Percentiles rank a stretch among this genome's conserved stretches.
Evolutionary conservation across 2,888 invertebrate genomes (phyloP).

Genomic region (Drosophila paranaensis): DNA sequence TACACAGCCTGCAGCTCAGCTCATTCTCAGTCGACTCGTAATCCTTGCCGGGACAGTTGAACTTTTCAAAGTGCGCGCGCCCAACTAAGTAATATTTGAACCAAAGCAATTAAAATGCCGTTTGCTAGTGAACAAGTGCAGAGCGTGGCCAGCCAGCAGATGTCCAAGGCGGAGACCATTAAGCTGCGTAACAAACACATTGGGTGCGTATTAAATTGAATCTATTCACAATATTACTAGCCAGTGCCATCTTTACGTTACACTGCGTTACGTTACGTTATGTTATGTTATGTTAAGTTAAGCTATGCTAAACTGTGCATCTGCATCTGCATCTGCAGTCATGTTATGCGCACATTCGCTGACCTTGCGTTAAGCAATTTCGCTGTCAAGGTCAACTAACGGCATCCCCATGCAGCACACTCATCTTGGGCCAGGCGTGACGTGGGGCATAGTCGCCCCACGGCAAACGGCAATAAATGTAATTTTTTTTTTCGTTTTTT

Average conservation of each 20-base stretch:
- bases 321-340: slow-evolving; percentile 6
- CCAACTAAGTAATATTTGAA: slow-evolving; percentile 5
- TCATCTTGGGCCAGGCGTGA: slow-evolving; percentile 35
- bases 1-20: slow-evolving; percentile 1
- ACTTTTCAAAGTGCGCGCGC: slow-evolving; percentile 28
- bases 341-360: slow-evolving; percentile 35
- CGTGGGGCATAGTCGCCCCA: background rate
- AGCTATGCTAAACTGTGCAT: background rate
- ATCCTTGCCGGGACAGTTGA: slow-evolving; percentile 40
- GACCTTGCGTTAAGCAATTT: slow-evolving; percentile 65
- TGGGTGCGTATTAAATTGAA: slow-evolving; percentile 88
- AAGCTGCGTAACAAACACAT: slow-evolving; percentile 92
- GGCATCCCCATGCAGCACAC: slow-evolving; percentile 61
- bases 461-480: background rate
- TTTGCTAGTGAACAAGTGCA: slow-evolving; percentile 79
- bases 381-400: slow-evolving; percentile 81
- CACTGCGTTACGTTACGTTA: slow-evolving; percentile 10
- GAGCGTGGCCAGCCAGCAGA: slow-evolving; percentile 86
- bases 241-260: background rate
- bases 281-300: background rate
- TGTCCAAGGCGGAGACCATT: slow-evolving; percentile 92
- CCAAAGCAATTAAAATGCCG: slow-evolving; percentile 68
- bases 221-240: background rate
- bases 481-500: background rate
- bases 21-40: slow-evolving; percentile 20